Evolutionary conservation across 2,888 invertebrate species (phyloP).

Genomic region (Diadegma fenestrale): DNA sequence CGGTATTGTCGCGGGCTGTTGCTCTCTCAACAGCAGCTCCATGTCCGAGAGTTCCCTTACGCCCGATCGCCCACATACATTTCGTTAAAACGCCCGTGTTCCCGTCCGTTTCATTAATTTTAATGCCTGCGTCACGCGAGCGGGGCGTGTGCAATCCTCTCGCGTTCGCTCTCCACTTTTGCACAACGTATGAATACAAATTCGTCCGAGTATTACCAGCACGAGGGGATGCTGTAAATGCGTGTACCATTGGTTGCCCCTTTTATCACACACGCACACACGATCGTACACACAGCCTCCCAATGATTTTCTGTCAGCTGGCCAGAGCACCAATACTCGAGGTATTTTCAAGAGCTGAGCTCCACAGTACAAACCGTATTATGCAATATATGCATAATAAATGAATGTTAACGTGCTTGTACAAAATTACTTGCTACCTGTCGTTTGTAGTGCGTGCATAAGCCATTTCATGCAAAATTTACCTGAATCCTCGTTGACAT

Average conservation of each 20-base stretch:
- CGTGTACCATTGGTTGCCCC: conserved; percentile 40
- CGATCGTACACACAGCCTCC: conserved; percentile 12
- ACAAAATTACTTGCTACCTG: conserved; percentile 29
- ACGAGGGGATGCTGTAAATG: conserved; percentile 28
- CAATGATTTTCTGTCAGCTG: conserved; percentile 30
- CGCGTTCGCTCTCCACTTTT: conserved; percentile 76
- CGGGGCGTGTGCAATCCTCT: conserved; percentile 45
- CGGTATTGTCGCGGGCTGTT: conserved; percentile 64
- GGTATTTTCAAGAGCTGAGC: conserved; percentile 30
- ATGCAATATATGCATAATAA: conserved; percentile 14
- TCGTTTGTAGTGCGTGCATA: background rate
- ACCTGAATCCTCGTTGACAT: background rate
- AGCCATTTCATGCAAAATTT: background rate
- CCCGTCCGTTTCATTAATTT: conserved; percentile 83
- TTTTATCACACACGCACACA: conserved; percentile 11
- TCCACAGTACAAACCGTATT: background rate
- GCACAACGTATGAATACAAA: conserved; percentile 80
- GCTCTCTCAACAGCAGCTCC: conserved; percentile 69
- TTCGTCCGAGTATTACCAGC: conserved; percentile 32
- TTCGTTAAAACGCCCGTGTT: conserved; percentile 82
- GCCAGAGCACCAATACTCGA: conserved; percentile 41
- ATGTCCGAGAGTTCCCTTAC: conserved; percentile 77
- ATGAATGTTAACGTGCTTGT: conserved; percentile 17
- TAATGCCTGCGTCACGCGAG: conserved; percentile 77
- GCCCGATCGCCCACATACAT: conserved; percentile 82